These are phyloP conservation scores for Spilogale gracilis DNA, from an alignment of 2,113 vertebrate genomes.

Conservation along the genomic window DNA sequence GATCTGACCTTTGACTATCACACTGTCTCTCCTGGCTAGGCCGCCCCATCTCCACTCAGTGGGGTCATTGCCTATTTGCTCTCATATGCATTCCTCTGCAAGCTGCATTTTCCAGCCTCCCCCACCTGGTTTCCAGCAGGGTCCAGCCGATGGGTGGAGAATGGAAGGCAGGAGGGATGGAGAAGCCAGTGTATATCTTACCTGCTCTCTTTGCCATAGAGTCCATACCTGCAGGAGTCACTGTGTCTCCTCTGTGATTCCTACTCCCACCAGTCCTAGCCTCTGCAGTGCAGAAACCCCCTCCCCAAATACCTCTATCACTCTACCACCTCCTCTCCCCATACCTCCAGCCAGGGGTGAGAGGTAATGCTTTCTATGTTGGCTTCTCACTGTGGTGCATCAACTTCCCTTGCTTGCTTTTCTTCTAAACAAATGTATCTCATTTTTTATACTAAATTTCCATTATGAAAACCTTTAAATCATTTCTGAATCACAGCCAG, in stretches of 20 bases:
- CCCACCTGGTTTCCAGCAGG: neutral
- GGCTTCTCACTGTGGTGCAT: neutral
- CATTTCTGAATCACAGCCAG: neutral
- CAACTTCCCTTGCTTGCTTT: neutral
- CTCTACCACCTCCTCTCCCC: neutral
- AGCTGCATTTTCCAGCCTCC: neutral
- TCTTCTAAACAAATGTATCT: neutral
- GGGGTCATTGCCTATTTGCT: neutral
- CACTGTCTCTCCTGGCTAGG: neutral
- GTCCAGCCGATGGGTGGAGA: neutral
- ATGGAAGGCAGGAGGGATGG: neutral
- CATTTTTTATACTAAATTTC: conserved; percentile 20
- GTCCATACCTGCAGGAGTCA: neutral
- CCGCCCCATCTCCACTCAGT: neutral
- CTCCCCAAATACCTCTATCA: neutral
- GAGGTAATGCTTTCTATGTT: neutral
- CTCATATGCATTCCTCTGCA: neutral
- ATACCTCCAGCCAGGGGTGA: neutral
- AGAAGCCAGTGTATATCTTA: neutral
- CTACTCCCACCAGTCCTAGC: neutral
- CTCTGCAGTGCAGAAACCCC: neutral
- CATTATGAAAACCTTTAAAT: neutral
- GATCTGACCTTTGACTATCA: neutral
- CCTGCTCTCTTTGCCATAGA: neutral
- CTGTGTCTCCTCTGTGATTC: neutral